Evolutionary conservation across 2,888 invertebrate genomes (phyloP).

Genomic region (Adelphocoris suturalis): DNA sequence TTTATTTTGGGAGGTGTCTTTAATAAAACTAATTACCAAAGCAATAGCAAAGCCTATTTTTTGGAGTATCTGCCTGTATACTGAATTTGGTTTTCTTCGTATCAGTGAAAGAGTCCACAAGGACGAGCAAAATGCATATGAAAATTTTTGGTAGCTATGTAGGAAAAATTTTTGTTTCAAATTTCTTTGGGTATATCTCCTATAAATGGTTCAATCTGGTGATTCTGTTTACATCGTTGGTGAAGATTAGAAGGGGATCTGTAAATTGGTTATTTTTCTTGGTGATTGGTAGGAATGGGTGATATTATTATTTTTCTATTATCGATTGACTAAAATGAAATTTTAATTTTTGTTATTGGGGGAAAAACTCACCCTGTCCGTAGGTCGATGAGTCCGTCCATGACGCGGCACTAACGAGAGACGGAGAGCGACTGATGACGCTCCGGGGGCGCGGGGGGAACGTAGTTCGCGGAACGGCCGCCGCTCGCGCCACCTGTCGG

Average conservation of each 20-base stretch:
- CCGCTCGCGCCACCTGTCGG: slow-evolving; percentile 3
- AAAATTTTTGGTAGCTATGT: too few species aligned
- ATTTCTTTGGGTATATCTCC: too few species aligned
- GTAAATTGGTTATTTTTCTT: too few species aligned
- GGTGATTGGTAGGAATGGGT: too few species aligned
- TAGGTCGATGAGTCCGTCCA: slow-evolving; percentile 69
- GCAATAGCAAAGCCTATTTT: too few species aligned
- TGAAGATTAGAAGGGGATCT: not conserved
- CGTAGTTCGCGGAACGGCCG: slow-evolving; percentile 25
- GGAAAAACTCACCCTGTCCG: slow-evolving; percentile 62
- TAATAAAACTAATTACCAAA: too few species aligned
- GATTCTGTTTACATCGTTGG: not conserved
- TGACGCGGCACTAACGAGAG: slow-evolving; percentile 69
- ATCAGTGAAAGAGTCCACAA: too few species aligned
- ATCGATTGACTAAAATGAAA: not conserved
- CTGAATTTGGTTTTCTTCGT: too few species aligned
- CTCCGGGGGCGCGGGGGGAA: not conserved
- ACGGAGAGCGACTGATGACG: slow-evolving; percentile 63
- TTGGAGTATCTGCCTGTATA: too few species aligned
- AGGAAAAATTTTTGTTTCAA: too few species aligned
- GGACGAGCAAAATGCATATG: too few species aligned
- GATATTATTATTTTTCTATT: not conserved
- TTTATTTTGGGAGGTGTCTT: too few species aligned
- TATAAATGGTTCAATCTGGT: not conserved
- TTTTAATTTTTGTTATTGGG: not conserved